Base-by-base conservation (phyloP, 2,113 vertebrate genomes). In the Heterotis niloticus region DNA sequence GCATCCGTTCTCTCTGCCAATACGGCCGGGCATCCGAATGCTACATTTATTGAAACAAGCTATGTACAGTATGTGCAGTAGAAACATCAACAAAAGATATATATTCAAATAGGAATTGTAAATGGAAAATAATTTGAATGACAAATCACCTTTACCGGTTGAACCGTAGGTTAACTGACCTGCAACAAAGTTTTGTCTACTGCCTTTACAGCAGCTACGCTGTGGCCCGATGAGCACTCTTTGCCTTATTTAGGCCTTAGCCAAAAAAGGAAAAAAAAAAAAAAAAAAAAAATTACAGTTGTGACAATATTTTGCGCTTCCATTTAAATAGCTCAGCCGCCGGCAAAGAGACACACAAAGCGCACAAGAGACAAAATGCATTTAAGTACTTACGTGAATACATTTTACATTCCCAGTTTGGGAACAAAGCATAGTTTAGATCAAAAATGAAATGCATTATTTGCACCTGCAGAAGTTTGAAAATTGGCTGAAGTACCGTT, bases 71-170 rank as follows among this genome's bases (percentile, higher is more conserved):
- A 62, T 18, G 26, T 75, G 17, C 24, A 12, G 26, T 5, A 2
- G 57, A 34, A 75, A 60, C 52, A 64, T 29, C 57, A 60, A 23
- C 18, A 34, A 74, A 51, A 20, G 52, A 51, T 67, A 56, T n/a
- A 13, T 11, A 78, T 70, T 62, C 67, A 70, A 78, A 70, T 62
- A 17, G n/a, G 28, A 29, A 44, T 20, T 4, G 14, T 14, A 29
- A 68, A 29, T 10, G 11, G 23, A 10, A 3, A 20, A 56, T 62
- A 16, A 78, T 70, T 70, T 78, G 67, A 70, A 70, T 70, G 62
- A 20, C 67, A 71, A 70, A 62, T 78, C 67, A 59, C 5, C 34
- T 24, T 70, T n/a, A 54, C 28, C 44, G 56, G 54, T 20, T 14
- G 17, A 57, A 26, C 34, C 12, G 54, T 26, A 13, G 56, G 24